A percentile compares a stretch with the other conserved stretches of the same genome.
These are phyloP conservation scores for Hyles euphorbiae DNA, from an alignment of 1,140 invertebrate species.

Conservation along the genomic window DNA sequence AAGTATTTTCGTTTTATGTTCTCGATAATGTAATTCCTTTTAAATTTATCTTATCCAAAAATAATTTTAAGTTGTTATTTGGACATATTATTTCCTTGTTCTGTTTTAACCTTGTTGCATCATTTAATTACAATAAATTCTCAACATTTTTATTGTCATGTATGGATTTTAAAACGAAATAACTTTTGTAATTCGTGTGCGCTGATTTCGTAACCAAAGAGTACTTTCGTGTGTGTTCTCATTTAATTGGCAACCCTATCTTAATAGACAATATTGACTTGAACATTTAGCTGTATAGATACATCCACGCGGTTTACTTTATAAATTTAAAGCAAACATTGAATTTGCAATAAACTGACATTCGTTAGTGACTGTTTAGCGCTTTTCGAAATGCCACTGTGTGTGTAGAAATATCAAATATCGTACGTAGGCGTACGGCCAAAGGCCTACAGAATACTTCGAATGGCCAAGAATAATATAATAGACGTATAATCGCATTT, in stretches of 20 bases:
- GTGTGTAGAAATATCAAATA: background rate
- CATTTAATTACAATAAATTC: no score
- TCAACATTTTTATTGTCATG: no score
- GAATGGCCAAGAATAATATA: no score
- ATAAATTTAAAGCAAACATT: constrained; percentile 36
- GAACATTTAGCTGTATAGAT: constrained; percentile 23
- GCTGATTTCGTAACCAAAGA: background rate
- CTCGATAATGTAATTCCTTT: no score
- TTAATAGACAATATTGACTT: constrained; percentile 28
- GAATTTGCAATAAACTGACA: constrained; percentile 31
- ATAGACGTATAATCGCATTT: no score
- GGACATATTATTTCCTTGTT: no score
- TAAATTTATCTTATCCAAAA: no score
- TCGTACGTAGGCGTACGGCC: background rate
- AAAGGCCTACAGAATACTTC: no score
- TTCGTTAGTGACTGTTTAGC: constrained; percentile 31
- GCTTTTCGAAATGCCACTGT: constrained; percentile 26
- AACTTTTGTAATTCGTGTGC: background rate
- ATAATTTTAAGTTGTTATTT: no score
- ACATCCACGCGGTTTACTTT: constrained; percentile 25
- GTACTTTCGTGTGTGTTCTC: background rate
- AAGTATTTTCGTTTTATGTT: no score
- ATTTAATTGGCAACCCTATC: constrained; percentile 23
- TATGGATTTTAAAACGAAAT: background rate
- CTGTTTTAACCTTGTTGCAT: no score